Percentiles rank a stretch among this genome's conserved stretches.
These are phyloP conservation scores for Sphenopsis melanotis DNA, from an alignment of 2,797 vertebrate species.

Conservation along the genomic window DNA sequence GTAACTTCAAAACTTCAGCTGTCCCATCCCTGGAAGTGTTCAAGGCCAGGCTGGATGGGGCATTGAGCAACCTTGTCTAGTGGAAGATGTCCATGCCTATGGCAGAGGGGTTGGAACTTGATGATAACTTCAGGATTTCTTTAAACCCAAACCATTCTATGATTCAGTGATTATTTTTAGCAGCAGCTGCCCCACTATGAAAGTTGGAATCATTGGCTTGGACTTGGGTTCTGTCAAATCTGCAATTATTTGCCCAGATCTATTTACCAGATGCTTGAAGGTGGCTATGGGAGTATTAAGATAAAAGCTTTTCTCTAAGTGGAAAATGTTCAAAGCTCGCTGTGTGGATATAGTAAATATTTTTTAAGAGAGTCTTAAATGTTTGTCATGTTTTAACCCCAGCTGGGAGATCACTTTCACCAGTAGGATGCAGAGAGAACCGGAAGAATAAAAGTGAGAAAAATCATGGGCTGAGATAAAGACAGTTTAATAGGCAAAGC, in stretches of 20 bases:
- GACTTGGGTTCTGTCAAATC: background rate
- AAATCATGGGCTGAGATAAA: background rate
- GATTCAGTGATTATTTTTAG: background rate
- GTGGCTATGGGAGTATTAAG: background rate
- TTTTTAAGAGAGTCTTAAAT: background rate
- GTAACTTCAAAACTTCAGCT: background rate
- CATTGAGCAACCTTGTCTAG: background rate
- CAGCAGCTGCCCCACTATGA: background rate
- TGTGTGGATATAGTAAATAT: background rate
- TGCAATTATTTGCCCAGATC: background rate
- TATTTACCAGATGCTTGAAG: background rate
- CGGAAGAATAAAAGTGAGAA: background rate
- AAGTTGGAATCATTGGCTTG: background rate
- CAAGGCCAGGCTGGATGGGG: background rate
- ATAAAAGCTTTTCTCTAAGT: background rate
- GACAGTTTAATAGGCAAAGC: background rate
- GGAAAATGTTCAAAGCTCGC: background rate
- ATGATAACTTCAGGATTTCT: background rate
- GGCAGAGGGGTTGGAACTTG: background rate
- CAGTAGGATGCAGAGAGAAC: background rate
- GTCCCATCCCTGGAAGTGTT: background rate
- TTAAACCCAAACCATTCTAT: background rate
- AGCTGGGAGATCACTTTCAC: background rate
- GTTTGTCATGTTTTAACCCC: background rate
- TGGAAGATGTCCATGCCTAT: background rate